Evolutionary conservation across 2,113 vertebrate species (phyloP).

Genomic region (Pseudorasbora parva): DNA sequence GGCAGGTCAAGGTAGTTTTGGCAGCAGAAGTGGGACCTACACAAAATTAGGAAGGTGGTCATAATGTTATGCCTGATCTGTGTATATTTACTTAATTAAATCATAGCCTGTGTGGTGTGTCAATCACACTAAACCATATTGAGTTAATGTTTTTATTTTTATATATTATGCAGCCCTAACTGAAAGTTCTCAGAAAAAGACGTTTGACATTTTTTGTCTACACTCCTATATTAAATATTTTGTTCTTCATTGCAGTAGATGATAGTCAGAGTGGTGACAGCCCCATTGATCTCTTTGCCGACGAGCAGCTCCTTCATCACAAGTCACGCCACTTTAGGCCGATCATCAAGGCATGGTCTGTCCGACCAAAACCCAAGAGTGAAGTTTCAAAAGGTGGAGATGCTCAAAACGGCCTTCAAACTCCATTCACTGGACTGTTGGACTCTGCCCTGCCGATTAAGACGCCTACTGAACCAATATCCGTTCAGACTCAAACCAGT

Average conservation of each 20-base stretch:
- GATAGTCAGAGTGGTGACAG: constrained; percentile 88
- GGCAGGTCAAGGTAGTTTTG: too few species aligned
- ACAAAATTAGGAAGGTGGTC: too few species aligned
- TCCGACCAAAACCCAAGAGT: constrained; percentile 54
- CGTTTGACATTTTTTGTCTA: background rate
- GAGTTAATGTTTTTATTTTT: too few species aligned
- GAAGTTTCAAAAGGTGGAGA: background rate
- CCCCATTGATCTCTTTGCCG: constrained; percentile 80
- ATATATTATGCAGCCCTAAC: too few species aligned
- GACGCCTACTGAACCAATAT: fast-evolving
- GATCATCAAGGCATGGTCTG: constrained; percentile 56
- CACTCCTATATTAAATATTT: background rate
- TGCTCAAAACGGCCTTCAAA: constrained; percentile 39
- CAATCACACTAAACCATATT: too few species aligned
- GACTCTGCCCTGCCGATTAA: constrained; percentile 31
- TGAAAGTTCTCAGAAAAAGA: background rate
- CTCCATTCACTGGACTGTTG: constrained; percentile 33
- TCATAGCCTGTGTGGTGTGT: too few species aligned
- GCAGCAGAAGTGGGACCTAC: too few species aligned
- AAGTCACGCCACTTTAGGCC: constrained; percentile 53
- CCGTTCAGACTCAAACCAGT: constrained; percentile 7
- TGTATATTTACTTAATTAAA: too few species aligned
- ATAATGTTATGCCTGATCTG: too few species aligned
- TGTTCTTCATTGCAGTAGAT: constrained; percentile 69
- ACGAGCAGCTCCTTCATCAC: constrained; percentile 91